Evolutionary conservation across 2,888 invertebrate genomes (phyloP), one percentile per base, ranked within the genome.

Genomic region (Philonicus albiceps): DNA sequence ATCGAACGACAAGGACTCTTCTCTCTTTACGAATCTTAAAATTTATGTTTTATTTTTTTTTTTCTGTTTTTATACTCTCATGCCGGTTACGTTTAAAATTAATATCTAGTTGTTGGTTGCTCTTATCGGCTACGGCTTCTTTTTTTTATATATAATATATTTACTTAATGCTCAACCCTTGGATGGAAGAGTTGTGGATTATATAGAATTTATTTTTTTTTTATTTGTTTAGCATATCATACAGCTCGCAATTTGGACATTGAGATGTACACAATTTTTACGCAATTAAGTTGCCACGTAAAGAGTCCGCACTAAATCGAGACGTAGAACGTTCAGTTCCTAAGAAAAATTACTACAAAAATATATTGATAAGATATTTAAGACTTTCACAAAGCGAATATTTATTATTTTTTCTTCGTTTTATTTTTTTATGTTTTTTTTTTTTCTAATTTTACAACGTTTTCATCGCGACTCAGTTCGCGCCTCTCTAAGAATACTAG

Each of bases 331-430:
- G 40, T 43, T 80, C 80, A 53, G 80, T 80, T 43, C 80, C 80
- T 80, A 80, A 53, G 80, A 80, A 80, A 81, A 81, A 37, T 27
- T 64, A 37, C 81, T 81, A 81, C 64, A 81, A 81, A 81, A 81
- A 55, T 81, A 81, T 81, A 81, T 27, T 81, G 81, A 81, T 81
- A 81, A 37, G 55, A 81, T 81, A 81, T 64, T 64, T 81, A 81
- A 81, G 81, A 81, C 81, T 81, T 81, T 81, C 81, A 81, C 81
- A 81, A 81, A 81, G 55, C 55, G 81, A 81, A 81, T 81, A 81
- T 34, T 81, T 80, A 43, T 76, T 40, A 19, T 37, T 76, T 34
- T 37, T 40, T 76, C 34, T 37, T 37, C 34, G 34, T 37, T 37
- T 8, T 37, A 37, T 16, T n/a, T 76, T n/a, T 37, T 76, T 40